Evolutionary conservation across 2,888 invertebrate genomes (phyloP).

Genomic region (Campoplex nolae): DNA sequence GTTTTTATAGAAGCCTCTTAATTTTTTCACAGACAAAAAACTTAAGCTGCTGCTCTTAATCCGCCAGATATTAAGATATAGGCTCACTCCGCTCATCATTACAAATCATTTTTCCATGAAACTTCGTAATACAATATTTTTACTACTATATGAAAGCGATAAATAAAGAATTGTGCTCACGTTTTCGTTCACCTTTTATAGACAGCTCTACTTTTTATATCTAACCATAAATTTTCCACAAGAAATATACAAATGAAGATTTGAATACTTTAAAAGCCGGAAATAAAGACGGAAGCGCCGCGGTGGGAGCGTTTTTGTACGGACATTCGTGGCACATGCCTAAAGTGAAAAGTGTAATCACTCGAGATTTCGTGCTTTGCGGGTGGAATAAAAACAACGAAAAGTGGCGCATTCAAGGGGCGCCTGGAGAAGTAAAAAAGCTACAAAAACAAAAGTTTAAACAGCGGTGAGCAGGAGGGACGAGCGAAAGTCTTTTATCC

Average conservation of each 20-base stretch:
- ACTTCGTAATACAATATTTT: not conserved
- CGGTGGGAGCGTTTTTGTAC: slow-evolving; percentile 5
- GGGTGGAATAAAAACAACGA: slow-evolving; percentile 19
- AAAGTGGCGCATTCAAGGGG: slow-evolving; percentile 47
- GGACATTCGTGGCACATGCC: slow-evolving; percentile 25
- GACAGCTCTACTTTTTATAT: not conserved
- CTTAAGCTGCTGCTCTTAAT: not conserved
- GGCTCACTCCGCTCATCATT: not conserved
- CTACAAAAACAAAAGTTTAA: not conserved
- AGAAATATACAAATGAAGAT: slow-evolving; percentile 14
- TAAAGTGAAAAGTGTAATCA: slow-evolving; percentile 60
- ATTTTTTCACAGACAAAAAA: not conserved
- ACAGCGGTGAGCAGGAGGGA: not conserved
- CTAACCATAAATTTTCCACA: slow-evolving; percentile 3
- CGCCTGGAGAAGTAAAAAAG: slow-evolving; percentile 4
- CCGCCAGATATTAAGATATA: not conserved
- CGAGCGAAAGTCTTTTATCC: slow-evolving; percentile 55
- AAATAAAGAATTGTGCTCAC: not conserved
- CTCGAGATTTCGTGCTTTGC: slow-evolving; percentile 43
- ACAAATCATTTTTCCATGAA: not conserved
- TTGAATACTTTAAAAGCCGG: slow-evolving; percentile 19
- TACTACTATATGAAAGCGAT: not conserved
- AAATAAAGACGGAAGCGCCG: slow-evolving; percentile 24
- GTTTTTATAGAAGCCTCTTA: not conserved
- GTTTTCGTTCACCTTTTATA: not conserved